These are phyloP conservation scores for Neoniphon sammara DNA, from an alignment of 2,797 vertebrate genomes.

Conservation along the genomic window DNA sequence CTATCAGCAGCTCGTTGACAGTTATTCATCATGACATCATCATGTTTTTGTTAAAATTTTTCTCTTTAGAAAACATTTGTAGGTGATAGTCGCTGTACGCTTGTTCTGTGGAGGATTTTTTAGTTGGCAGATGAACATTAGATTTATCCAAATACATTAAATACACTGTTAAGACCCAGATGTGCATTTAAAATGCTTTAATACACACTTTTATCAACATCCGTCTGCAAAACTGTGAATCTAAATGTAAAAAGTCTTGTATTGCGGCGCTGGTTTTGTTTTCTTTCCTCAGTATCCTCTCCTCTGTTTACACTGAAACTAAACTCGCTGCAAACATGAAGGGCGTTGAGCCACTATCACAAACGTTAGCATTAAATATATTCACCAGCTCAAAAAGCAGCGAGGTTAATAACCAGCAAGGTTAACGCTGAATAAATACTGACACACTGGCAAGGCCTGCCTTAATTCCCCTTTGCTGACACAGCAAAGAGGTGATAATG, in stretches of 20 bases:
- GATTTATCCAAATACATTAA: not conserved
- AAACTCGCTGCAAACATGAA: no score
- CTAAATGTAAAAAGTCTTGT: not conserved
- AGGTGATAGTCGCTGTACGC: not conserved
- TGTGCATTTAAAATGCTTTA: not conserved
- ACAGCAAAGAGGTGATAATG: constrained; percentile 62
- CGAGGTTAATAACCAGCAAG: constrained; percentile 26
- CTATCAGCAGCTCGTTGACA: not conserved
- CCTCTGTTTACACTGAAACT: not conserved
- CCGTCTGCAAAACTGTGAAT: not conserved
- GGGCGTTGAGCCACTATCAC: no score
- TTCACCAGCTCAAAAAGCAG: not conserved
- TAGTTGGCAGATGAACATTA: not conserved
- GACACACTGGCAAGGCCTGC: not conserved
- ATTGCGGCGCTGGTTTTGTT: not conserved
- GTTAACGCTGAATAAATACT: constrained; percentile 30
- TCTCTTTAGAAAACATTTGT: constrained; percentile 5
- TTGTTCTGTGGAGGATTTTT: not conserved
- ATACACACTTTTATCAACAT: not conserved
- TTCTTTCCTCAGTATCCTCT: not conserved
- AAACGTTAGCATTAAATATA: no score
- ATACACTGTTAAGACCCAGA: no score
- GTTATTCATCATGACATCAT: constrained; percentile 1
- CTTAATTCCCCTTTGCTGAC: constrained; percentile 37
- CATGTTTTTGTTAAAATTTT: not conserved